phyloP scores from a whole-genome alignment of 1,140 invertebrate genomes.

The Bombus waltoni region DNA sequence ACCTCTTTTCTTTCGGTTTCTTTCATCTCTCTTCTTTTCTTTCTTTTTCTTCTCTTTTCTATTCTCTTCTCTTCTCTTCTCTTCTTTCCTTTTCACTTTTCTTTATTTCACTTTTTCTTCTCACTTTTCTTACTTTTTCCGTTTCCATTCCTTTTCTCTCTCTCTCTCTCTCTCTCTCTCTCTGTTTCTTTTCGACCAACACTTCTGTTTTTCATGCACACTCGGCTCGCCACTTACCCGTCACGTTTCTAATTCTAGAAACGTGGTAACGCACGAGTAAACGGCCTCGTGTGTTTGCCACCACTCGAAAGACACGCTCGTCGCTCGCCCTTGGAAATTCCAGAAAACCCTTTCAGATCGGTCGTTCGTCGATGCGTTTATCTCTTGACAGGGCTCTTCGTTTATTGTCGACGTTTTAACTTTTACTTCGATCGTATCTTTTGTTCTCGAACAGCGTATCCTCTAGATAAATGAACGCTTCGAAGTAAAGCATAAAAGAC shows the following conservation, averaged over 20 bases:
- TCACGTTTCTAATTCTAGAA: slow-evolving; percentile 45
- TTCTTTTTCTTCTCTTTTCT: neutral
- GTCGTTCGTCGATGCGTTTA: neutral
- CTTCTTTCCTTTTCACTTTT: neutral
- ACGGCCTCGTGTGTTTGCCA: neutral
- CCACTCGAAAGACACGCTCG: neutral
- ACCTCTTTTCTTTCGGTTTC: neutral
- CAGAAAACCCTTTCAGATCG: neutral
- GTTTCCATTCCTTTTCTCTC: neutral
- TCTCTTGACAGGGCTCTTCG: neutral
- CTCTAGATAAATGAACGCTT: too few species aligned
- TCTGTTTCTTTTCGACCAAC: slow-evolving; percentile 8
- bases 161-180: neutral
- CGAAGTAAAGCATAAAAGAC: too few species aligned
- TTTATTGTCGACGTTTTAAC: neutral
- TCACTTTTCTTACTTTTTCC: neutral
- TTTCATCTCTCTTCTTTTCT: neutral
- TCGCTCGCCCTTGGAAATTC: neutral
- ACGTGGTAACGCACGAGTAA: slow-evolving; percentile 34
- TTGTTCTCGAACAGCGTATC: too few species aligned
- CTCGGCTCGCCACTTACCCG: slow-evolving; percentile 35
- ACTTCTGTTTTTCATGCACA: slow-evolving; percentile 14
- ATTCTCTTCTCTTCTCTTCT: neutral
- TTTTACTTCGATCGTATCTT: neutral
- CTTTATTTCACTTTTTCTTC: neutral